A percentile compares a stretch with the other conserved stretches of the same genome.
Evolutionary conservation across 2,797 vertebrate species (phyloP).

Genomic region (Syngnathus acus): DNA sequence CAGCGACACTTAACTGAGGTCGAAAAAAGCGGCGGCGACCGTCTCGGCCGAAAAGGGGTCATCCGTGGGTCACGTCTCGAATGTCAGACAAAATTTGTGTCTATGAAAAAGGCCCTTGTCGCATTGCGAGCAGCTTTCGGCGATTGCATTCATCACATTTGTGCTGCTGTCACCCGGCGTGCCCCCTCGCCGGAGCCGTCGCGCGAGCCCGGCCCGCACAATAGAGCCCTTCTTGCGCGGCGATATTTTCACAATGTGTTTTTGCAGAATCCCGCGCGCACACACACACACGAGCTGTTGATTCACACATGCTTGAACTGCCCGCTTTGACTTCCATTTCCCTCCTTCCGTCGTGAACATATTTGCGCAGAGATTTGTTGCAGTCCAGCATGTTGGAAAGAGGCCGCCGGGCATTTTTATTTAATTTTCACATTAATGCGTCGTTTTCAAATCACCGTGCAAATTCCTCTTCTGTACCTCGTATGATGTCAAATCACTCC

Average conservation of each 20-base stretch:
- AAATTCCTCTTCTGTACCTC: conserved; percentile 4
- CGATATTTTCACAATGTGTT: conserved; percentile 64
- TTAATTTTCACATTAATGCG: conserved; percentile 16
- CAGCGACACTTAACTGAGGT: background rate
- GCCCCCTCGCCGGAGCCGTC: conserved; percentile 46
- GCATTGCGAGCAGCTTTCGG: conserved; percentile 53
- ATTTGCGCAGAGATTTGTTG: conserved; percentile 36
- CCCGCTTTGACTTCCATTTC: conserved; percentile 34
- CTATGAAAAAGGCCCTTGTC: conserved; percentile 51
- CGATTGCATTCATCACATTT: conserved; percentile 66
- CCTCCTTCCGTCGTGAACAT: conserved; percentile 20
- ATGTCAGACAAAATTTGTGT: conserved; percentile 53
- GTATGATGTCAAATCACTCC: background rate
- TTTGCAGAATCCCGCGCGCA: conserved; percentile 34
- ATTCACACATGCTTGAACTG: conserved; percentile 25
- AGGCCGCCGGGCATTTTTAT: conserved; percentile 16
- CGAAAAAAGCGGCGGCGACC: conserved; percentile 11
- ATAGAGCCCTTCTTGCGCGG: conserved; percentile 61
- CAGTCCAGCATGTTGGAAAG: conserved; percentile 17
- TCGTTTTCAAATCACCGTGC: background rate
- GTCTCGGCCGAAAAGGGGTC: conserved; percentile 52
- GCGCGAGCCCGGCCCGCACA: conserved; percentile 52
- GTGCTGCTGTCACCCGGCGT: conserved; percentile 62
- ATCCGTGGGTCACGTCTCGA: conserved; percentile 49
- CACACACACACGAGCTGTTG: conserved; percentile 22